Evolutionary conservation across 2,888 invertebrate genomes (phyloP), one percentile per base, ranked within the genome.

Genomic region (Hoplodrina ambigua): DNA sequence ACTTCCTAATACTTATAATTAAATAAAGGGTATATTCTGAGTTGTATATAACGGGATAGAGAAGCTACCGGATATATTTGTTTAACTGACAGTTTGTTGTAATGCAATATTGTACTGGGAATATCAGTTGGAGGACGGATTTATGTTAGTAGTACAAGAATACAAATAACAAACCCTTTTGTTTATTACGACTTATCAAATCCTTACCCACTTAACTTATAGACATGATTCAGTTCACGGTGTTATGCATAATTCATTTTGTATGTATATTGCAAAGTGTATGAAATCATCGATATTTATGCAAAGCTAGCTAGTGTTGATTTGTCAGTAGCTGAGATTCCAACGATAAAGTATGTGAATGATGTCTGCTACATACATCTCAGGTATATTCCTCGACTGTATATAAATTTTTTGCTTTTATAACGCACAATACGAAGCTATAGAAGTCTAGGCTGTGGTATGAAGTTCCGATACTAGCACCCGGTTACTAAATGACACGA

Each of bases 371-470:
- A 41, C 53, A 33, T 57, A 59, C 44, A 60, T 44, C 46, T 61
- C 55, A 15, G 71, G 11, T 64, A 62, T 69, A 56, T 58, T 68
- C 72, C 37, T 61, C 55, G 81, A 77, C 77, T 78, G 72, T 72
- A 70, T 53, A 77, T 81, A 82, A 67, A 60, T 59, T 64, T 65
- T 71, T 83, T 81, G 79, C 69, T 80, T 72, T 75, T 78, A 50
- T 53, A 82, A 80, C 72, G 69, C 81, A 84, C 63, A 77, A 66
- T 76, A 75, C 46, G 49, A 82, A 72, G 81, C 65, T 75, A 57
- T 82, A 78, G 75, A 72, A 78, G 67, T 77, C 58, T 81, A 80
- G 73, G 75, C 83, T 82, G 82, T 84, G 80, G 69, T 75, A 73
- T 58, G n/a, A 65, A 33, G 67, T 61, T 72, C 69, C 10, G 30